phyloP scores from a whole-genome alignment of 2,113 vertebrate species.

The Vireo altiloquus region DNA sequence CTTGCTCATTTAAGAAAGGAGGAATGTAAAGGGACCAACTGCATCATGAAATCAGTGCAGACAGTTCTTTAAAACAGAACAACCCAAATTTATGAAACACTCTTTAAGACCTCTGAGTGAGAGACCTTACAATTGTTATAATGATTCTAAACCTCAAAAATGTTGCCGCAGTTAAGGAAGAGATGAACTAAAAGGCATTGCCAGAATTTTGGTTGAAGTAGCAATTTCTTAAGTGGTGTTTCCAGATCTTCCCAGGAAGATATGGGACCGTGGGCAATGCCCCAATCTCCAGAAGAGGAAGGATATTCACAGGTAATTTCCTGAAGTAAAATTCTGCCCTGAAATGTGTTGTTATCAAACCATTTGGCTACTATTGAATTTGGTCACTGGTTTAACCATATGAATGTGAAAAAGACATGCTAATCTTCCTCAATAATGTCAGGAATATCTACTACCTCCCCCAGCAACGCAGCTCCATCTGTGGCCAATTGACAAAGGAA shows the following conservation, averaged over 20 bases:
- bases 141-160: neutral
- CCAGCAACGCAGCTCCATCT: neutral
- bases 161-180: neutral
- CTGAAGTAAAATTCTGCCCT: neutral
- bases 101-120: neutral
- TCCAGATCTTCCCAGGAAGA: neutral
- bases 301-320: neutral
- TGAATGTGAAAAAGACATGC: neutral
- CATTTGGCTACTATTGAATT: neutral
- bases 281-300: neutral
- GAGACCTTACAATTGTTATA: neutral
- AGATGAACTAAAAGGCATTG: neutral
- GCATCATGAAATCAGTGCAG: neutral
- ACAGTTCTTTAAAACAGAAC: neutral
- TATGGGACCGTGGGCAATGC: accelerated
- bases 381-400: neutral
- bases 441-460: neutral
- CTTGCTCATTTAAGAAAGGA: neutral
- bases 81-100: neutral
- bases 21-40: neutral
- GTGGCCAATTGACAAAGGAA: neutral
- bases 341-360: neutral
- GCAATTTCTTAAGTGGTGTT: neutral
- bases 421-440: neutral
- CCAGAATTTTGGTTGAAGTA: neutral